These are phyloP conservation scores for Phalacrocorax carbo DNA, from an alignment of 2,113 vertebrate species.

Conservation along the genomic window DNA sequence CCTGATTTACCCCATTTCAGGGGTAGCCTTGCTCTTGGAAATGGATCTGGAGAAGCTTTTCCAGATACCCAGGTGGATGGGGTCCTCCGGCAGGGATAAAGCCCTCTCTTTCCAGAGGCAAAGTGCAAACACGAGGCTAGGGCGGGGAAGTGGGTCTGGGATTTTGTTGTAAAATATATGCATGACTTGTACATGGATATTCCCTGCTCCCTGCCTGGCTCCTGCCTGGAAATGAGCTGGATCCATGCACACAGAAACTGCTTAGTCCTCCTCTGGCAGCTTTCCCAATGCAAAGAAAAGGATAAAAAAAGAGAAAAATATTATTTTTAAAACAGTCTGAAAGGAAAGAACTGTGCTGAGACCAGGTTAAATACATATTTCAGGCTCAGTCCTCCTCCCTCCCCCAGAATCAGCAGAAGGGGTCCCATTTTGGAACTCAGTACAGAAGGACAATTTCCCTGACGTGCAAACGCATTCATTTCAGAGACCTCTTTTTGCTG, in stretches of 20 bases:
- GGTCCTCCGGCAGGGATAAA: accelerated
- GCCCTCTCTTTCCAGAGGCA: not conserved
- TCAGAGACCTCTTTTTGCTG: not conserved
- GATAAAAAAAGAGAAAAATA: not conserved
- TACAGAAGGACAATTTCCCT: not conserved
- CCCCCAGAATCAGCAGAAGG: not conserved
- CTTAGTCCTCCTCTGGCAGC: slow-evolving; percentile 5
- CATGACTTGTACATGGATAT: not conserved
- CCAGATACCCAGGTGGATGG: not conserved
- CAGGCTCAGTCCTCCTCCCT: not conserved
- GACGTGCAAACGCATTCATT: not conserved
- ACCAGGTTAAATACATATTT: not conserved
- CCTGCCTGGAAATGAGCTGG: slow-evolving; percentile 12
- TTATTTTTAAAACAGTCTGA: not conserved
- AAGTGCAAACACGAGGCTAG: not conserved
- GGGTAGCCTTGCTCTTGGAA: not conserved
- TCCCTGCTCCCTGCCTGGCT: not conserved
- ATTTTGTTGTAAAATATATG: not conserved
- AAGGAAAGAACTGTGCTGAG: not conserved
- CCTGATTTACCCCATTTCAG: not conserved
- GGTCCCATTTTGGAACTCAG: not conserved
- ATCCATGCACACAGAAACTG: not conserved
- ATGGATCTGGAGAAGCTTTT: not conserved
- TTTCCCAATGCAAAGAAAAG: not conserved
- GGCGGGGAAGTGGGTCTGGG: not conserved